Base-by-base conservation (phyloP, 2,888 invertebrate species). In the Eubasilissa splendida region DNA sequence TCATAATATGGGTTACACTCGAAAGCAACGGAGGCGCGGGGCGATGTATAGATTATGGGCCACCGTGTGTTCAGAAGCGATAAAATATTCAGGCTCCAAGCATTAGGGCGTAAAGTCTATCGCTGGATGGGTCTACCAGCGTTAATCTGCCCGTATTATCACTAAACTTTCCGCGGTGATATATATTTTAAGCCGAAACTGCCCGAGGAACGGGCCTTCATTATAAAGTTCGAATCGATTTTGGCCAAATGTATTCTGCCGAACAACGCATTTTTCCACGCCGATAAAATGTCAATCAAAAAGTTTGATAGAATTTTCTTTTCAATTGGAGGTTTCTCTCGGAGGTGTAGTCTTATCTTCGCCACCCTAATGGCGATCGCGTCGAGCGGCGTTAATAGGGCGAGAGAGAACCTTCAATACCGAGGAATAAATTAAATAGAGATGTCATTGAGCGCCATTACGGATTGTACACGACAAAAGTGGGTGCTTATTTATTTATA, bases 121-220 rank as follows among this genome's bases (percentile, higher is more conserved):
- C 76, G 76, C 58, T 60, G 53, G 58, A 71, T 78, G 71, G 70
- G 58, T 71, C 59, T 52, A 70, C 77, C 59, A 74, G 76, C 80
- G 53, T 58, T 80, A 80, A 80, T 77, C 76, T 65, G 73, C 65
- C 77, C 59, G 54, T 75, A 76, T 77, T 73, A 80, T 80, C 77
- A 52, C 56, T 12, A 56, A 80, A 73, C 66, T 80, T 79, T 80
- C 59, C 58, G 54, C 53, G 42, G 14, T 12, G 50, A 33, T 65
- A 74, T 75, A 74, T 74, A 75, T 75, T 75, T 75, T 75, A 75
- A 75, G 52, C 75, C 75, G n/a, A 75, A 59, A 59, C 58, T 50
- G 58, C 74, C 74, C 50, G 75, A 60, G 63, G 14, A 75, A 52
- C 14, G 75, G 60, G 63, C 75, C 63, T 52, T 63, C 59, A 75